Conservation (phyloP, 1,140 invertebrate genomes). For the Varroa destructor region DNA sequence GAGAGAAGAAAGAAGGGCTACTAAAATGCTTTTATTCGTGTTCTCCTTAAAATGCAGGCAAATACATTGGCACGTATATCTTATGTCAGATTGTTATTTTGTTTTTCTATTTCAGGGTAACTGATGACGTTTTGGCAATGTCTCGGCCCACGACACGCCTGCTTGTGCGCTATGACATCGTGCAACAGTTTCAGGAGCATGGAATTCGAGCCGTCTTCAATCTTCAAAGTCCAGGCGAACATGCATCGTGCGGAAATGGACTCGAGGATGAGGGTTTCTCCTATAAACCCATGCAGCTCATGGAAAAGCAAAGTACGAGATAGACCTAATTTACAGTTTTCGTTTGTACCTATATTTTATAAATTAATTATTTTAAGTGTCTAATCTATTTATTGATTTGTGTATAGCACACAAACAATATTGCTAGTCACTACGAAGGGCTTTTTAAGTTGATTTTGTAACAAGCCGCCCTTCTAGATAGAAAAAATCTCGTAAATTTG, state of each 20-base stretch:
- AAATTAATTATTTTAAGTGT: slow-evolving; percentile 18
- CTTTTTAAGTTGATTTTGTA: too few relatives aligned
- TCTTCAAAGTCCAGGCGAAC: slow-evolving; percentile 67
- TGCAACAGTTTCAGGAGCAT: slow-evolving; percentile 61
- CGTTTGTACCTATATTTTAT: background rate
- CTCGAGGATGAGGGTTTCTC: slow-evolving; percentile 59
- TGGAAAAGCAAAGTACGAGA: slow-evolving; percentile 62
- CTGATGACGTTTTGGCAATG: slow-evolving; percentile 72
- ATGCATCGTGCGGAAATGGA: slow-evolving; percentile 58
- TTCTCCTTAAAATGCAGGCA: too few relatives aligned
- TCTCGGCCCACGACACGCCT: slow-evolving; percentile 60
- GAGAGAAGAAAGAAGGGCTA: background rate
- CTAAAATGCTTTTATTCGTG: background rate
- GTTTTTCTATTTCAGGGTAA: slow-evolving; percentile 51
- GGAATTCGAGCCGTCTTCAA: slow-evolving; percentile 70
- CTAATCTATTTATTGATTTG: slow-evolving; percentile 28
- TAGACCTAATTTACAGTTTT: background rate
- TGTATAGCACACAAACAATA: background rate
- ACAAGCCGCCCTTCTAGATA: too few relatives aligned
- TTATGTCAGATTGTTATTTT: too few relatives aligned
- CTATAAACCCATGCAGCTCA: slow-evolving; percentile 62
- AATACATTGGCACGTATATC: too few relatives aligned
- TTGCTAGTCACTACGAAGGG: too few relatives aligned
- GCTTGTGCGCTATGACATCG: slow-evolving; percentile 58
- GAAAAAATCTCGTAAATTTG: too few relatives aligned